phyloP scores from a whole-genome alignment of 2,888 invertebrate genomes.

The Lissocephala sabroskyi region DNA sequence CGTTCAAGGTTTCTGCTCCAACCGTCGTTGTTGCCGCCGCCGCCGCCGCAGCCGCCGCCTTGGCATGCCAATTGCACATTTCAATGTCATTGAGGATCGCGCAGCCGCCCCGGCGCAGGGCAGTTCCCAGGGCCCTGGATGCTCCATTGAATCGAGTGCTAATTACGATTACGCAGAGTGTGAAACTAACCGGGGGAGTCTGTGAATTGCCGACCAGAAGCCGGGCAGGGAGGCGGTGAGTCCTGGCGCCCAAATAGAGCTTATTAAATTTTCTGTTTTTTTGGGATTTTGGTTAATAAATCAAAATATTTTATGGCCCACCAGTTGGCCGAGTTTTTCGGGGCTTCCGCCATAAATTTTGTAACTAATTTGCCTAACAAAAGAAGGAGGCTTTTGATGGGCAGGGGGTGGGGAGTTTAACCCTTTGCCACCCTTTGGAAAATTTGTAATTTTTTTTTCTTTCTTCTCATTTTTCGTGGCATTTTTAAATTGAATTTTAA shows the following conservation, averaged over 20 bases:
- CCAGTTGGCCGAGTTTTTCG: constrained; percentile 25
- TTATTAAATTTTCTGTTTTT: constrained; percentile 58
- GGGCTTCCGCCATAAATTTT: constrained; percentile 59
- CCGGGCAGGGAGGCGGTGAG: too few species aligned
- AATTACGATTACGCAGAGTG: constrained; percentile 29
- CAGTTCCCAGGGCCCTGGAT: constrained; percentile 9
- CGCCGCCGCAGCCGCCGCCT: constrained; percentile 14
- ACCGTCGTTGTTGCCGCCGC: constrained; percentile 2
- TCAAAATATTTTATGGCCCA: constrained; percentile 67
- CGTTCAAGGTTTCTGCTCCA: constrained; percentile 36
- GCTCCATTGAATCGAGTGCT: constrained; percentile 40
- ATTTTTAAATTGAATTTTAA: constrained; percentile 65
- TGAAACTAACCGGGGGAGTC: too few species aligned
- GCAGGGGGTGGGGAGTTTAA: constrained; percentile 1
- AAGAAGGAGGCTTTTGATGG: too few species aligned
- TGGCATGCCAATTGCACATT: constrained; percentile 59
- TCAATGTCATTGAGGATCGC: constrained; percentile 62
- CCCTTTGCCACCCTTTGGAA: constrained; percentile 41
- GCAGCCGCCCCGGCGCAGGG: constrained; percentile 17
- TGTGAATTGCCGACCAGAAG: neutral
- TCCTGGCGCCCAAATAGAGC: too few species aligned
- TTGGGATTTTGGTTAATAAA: too few species aligned
- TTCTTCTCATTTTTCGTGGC: constrained; percentile 45
- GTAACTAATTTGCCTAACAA: constrained; percentile 64
- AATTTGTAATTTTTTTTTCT: constrained; percentile 37